Base-by-base conservation (phyloP, 2,888 invertebrate species). In the Andrena haemorrhoa region DNA sequence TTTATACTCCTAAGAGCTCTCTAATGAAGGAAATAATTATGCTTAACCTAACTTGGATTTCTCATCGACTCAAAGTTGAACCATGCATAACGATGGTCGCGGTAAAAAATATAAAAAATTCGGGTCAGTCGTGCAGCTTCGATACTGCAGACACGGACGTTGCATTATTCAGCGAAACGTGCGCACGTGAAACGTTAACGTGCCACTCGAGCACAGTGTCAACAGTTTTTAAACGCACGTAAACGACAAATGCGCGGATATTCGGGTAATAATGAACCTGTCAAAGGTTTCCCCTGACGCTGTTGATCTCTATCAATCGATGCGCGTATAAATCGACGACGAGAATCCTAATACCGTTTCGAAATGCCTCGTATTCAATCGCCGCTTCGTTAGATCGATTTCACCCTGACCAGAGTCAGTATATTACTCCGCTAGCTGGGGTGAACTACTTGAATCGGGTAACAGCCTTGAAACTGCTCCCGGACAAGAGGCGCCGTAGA, bases 401-500 rank as follows among this genome's bases (percentile, higher is more conserved):
- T 64, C 47, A 8, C 8, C 23, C 16, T 47, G 47, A 23, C 20
- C 58, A 26, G 47, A 16, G 16, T 12, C 63, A 23, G 53, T 58
- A 4, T 66, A 66, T 66, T 49, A 49, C 31, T 47, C 23, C 5
- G 23, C 4, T 2, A 29, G 31, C 20, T 16, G 16, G 7, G 26
- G 33, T 12, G 20, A 41, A 47, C 16, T 33, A 33, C 23, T 58
- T n/a, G 64, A 72, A 74, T 75, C 70, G 75, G 68, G 63, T 71
- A 75, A 83, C 77, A 85, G 61, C 61, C 75, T 63, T 35, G 66
- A 66, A 65, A 63, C 75, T 51, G 68, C 16, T 64, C 29, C 33
- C 69, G 79, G 80, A 71, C 56, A 70, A 65, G 75, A 81, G 80
- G 66, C 73, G 85, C 74, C 84, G 87, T 81, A 74, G 85, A 86